Evolutionary conservation across 2,888 invertebrate genomes (phyloP).

Genomic region (Epistrophella euchroma): DNA sequence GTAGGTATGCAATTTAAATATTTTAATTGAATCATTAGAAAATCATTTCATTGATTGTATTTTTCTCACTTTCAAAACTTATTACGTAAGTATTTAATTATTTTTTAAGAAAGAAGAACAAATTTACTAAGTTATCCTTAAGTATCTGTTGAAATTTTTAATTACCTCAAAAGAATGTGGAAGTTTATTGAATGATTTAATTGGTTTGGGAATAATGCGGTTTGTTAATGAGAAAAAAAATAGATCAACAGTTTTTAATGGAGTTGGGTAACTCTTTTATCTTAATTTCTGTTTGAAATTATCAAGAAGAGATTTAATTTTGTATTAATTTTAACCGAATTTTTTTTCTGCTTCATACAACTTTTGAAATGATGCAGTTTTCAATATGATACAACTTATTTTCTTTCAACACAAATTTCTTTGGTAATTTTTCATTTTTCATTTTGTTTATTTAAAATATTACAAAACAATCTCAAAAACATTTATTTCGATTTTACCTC

Average conservation of each 20-base stretch:
- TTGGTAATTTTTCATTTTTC: background rate
- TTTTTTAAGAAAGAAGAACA: background rate
- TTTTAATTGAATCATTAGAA: slow-evolving; percentile 30
- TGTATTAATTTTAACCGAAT: no score
- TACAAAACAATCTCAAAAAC: background rate
- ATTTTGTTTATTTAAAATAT: background rate
- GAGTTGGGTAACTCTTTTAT: no score
- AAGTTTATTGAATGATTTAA: background rate
- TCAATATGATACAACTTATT: no score
- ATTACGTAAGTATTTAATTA: background rate
- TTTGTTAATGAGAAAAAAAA: slow-evolving; percentile 3
- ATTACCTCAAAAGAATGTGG: slow-evolving; percentile 20
- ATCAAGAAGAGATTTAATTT: no score
- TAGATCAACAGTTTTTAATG: background rate
- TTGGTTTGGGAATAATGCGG: background rate
- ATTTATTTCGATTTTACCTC: slow-evolving; percentile 44
- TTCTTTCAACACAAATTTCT: background rate
- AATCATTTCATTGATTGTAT: slow-evolving; percentile 49
- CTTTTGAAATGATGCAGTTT: no score
- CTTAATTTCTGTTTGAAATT: no score
- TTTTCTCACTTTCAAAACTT: slow-evolving; percentile 26
- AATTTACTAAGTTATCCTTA: slow-evolving; percentile 18
- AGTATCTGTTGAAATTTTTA: slow-evolving; percentile 39
- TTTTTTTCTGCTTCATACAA: no score
- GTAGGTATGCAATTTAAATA: slow-evolving; percentile 9